Conservation (phyloP, 2,113 vertebrate genomes). For the Hippocampus zosterae region DNA sequence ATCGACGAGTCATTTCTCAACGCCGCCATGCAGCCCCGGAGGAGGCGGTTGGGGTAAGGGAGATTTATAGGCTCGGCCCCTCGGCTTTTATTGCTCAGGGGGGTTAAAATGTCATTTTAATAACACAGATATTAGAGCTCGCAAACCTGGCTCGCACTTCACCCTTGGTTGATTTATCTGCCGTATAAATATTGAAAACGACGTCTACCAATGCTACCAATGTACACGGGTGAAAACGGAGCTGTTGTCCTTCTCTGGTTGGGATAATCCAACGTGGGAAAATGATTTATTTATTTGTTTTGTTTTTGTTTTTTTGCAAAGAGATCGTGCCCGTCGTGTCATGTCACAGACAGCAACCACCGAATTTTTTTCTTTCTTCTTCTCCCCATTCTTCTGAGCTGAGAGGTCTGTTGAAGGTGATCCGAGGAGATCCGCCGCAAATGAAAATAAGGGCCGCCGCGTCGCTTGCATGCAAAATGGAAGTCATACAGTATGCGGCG, state of each 20-base stretch:
- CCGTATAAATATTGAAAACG: constrained; percentile 7
- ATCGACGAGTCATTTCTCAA: constrained; percentile 26
- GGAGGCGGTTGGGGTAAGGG: constrained; percentile 27
- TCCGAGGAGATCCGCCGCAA: not conserved
- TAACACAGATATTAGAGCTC: constrained; percentile 55
- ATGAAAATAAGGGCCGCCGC: not conserved
- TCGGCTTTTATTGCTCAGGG: constrained; percentile 52
- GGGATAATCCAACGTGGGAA: constrained; percentile 29
- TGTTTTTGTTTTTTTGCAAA: constrained; percentile 5
- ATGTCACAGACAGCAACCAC: not conserved
- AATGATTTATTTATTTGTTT: not conserved
- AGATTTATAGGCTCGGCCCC: constrained; percentile 54
- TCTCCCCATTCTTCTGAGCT: not conserved
- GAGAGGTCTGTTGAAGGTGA: constrained; percentile 9
- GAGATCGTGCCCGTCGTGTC: not conserved
- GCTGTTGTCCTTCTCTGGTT: not conserved
- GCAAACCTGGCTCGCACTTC: constrained; percentile 33
- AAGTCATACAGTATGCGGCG: constrained; percentile 1
- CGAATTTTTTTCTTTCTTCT: not conserved
- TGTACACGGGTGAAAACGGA: not conserved
- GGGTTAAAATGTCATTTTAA: constrained; percentile 63
- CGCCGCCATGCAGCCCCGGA: constrained; percentile 23
- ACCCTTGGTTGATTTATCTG: constrained; percentile 25
- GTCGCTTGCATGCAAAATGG: not conserved
- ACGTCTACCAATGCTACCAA: not conserved